Conservation (phyloP, 2,888 invertebrate species). For the Tipula lateralis region DNA sequence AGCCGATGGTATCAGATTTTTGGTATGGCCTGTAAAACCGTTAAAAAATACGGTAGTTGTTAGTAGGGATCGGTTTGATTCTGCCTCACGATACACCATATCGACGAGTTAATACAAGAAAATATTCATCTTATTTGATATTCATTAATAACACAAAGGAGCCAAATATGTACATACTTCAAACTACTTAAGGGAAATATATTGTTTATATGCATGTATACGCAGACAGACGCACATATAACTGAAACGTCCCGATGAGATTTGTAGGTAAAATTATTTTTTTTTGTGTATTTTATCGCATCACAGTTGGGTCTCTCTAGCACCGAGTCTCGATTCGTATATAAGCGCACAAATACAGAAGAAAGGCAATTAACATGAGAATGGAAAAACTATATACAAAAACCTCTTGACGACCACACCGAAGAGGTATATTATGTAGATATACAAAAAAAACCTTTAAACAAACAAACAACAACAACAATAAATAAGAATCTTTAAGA, state of each 20-base stretch:
- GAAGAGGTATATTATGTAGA: background rate
- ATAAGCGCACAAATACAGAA: background rate
- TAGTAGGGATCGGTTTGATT: background rate
- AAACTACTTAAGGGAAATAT: background rate
- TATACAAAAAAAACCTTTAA: background rate
- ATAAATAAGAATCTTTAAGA: background rate
- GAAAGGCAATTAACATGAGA: conserved; percentile 3
- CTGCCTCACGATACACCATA: background rate
- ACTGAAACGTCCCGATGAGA: conserved; percentile 1
- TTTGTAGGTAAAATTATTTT: background rate
- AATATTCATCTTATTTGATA: background rate
- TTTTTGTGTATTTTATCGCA: background rate
- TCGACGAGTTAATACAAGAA: background rate
- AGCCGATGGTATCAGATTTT: too few relatives aligned
- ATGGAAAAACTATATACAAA: background rate
- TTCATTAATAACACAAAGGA: conserved; percentile 1
- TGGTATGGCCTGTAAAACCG: too few relatives aligned
- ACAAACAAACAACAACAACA: conserved; percentile 19
- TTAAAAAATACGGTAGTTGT: too few relatives aligned
- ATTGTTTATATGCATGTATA: background rate
- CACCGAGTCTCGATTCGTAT: background rate
- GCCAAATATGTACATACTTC: conserved; percentile 12
- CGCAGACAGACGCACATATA: background rate
- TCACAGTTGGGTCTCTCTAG: background rate
- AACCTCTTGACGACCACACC: conserved; percentile 19